A percentile compares a stretch with the other conserved stretches of the same genome.
These are phyloP conservation scores for Grantiella picta DNA, from an alignment of 2,113 vertebrate genomes.

Conservation along the genomic window DNA sequence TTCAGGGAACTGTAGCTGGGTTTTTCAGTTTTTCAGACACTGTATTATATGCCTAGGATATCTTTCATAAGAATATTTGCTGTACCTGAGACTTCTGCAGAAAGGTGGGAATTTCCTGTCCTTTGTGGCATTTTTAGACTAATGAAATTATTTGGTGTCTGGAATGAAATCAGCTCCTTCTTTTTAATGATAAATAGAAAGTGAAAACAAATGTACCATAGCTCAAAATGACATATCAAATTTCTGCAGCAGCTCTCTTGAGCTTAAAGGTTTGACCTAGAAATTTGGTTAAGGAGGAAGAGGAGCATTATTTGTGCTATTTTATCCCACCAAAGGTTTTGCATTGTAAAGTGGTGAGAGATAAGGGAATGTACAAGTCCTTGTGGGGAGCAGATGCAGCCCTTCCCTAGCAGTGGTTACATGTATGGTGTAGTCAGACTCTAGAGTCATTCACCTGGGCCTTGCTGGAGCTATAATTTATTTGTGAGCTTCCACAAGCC, in stretches of 20 bases:
- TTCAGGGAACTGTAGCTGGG: background rate
- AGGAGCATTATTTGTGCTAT: background rate
- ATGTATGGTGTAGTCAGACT: background rate
- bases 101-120: background rate
- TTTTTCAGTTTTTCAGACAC: background rate
- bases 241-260: background rate
- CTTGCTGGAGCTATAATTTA: background rate
- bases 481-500: background rate
- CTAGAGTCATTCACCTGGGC: background rate
- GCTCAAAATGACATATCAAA: background rate
- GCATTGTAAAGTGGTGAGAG: background rate
- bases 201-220: background rate
- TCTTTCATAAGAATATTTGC: background rate
- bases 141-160: background rate
- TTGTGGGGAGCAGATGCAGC: background rate
- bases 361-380: background rate
- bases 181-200: background rate
- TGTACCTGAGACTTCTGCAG: background rate
- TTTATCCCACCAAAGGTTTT: background rate
- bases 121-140: background rate
- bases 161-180: background rate
- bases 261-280: background rate
- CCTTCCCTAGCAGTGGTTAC: background rate
- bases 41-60: background rate
- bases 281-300: background rate